Evolutionary conservation across 1,140 invertebrate species (phyloP), one percentile per base, ranked within the genome.

Genomic region (Temnothorax curvispinosus): DNA sequence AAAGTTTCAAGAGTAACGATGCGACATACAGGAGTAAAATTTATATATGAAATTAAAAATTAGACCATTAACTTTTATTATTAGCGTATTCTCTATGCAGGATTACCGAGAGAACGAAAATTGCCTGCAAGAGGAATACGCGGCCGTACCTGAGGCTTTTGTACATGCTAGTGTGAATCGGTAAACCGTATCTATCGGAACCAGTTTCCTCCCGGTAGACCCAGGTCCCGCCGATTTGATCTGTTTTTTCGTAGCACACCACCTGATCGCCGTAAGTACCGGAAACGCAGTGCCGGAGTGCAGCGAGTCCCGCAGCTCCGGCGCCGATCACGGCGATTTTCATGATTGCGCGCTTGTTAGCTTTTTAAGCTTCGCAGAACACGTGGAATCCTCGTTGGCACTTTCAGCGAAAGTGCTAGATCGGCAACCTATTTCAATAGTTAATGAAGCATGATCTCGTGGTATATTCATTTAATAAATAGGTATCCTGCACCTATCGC

Each of bases 81-180:
- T 38, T 41, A 38, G 21, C n/a, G 11, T 2, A 18, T 54, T 7
- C 9, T 54, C 9, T 54, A 4, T n/a, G 52, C n/a, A 8, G 35
- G 15, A 9, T 35, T 47, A 4, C 50, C 18, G 21, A 32, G 21
- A 47, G 58, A 72, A 74, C 2, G 13, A 60, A 60, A 56, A 18
- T 64, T 47, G 81, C 91, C 94, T 21, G 52, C 52, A 3, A 58
- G 27, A 27, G 44, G n/a, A 74, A 50, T 47, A 60, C 13, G 21
- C 64, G 9, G 15, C 7, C 54, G 18, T 95, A 98, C 98, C 97
- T 97, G 15, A 98, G 95, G 90, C 97, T 97, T 93, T 97, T 96
- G 93, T 98, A 98, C 97, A 99, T 99, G 94, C 98, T 98, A 47
- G 98, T 97, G 93, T 98, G 98, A 60, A 99, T 97, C 2, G 98